Percentiles rank a stretch among this genome's conserved stretches.
phyloP scores from a whole-genome alignment of 2,888 invertebrate genomes.

The Pharmacophagus antenor region DNA sequence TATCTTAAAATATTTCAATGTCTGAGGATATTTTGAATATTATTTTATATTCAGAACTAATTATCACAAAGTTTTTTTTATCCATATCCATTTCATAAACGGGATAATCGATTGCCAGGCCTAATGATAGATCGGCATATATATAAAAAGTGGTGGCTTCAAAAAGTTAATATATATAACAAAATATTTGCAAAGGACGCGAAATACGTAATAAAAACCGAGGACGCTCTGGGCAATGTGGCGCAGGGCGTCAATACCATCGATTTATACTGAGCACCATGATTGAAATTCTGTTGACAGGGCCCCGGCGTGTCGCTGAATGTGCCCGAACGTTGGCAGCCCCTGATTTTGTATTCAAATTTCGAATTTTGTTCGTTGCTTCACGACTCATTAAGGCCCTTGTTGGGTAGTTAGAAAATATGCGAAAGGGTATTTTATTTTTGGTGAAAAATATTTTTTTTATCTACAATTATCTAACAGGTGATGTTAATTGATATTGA shows the following conservation, averaged over 20 bases:
- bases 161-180: slow-evolving; percentile 14
- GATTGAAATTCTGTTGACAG: slow-evolving; percentile 32
- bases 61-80: no score
- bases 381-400: slow-evolving; percentile 13
- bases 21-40: no score
- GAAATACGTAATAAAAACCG: slow-evolving; percentile 24
- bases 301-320: slow-evolving; percentile 22
- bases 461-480: no score
- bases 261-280: slow-evolving; percentile 21
- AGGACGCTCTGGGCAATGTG: slow-evolving; percentile 19
- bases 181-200: slow-evolving; percentile 24
- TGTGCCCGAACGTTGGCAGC: slow-evolving; percentile 9
- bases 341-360: slow-evolving; percentile 19
- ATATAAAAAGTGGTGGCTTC: neutral
- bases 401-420: slow-evolving; percentile 1
- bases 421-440: no score
- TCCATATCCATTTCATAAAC: no score
- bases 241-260: slow-evolving; percentile 20
- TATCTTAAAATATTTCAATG: no score
- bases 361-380: slow-evolving; percentile 16
- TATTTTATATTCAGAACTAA: no score
- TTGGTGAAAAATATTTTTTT: no score
- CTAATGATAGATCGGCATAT: no score
- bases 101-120: no score
- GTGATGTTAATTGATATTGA: no score